These are phyloP conservation scores for Acinonyx jubatus DNA, from an alignment of 2,113 vertebrate species.

Conservation along the genomic window DNA sequence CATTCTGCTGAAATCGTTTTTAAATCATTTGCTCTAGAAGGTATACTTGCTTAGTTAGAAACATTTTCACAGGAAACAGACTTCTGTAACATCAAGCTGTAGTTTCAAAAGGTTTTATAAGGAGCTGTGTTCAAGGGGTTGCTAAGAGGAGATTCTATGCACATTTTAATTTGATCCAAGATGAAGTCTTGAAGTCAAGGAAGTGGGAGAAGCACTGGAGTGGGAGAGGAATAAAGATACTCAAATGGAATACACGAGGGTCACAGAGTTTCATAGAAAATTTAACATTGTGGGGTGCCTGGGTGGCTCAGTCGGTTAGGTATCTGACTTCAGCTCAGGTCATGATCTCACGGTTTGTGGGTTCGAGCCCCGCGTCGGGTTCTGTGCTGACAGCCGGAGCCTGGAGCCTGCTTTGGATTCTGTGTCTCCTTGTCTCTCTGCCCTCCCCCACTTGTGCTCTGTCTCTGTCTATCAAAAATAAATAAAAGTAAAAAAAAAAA, in stretches of 20 bases:
- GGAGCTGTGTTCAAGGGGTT: neutral
- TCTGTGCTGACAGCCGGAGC: too few relatives aligned
- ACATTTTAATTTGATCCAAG: conserved; percentile 28
- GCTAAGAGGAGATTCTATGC: neutral
- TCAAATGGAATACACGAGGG: neutral
- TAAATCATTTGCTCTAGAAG: neutral
- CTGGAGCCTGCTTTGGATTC: too few relatives aligned
- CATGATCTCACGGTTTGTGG: too few relatives aligned
- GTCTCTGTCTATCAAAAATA: too few relatives aligned
- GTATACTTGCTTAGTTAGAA: conserved; percentile 27
- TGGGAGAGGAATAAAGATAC: neutral
- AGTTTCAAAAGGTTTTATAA: conserved; percentile 40
- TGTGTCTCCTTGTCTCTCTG: too few relatives aligned
- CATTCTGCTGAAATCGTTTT: conserved; percentile 53
- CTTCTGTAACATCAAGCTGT: neutral
- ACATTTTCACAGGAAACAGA: conserved; percentile 18
- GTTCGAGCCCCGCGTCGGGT: fast-evolving
- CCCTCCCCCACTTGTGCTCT: too few relatives aligned
- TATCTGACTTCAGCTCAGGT: too few relatives aligned
- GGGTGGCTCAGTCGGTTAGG: too few relatives aligned
- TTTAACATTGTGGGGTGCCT: neutral
- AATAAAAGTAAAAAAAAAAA: too few relatives aligned
- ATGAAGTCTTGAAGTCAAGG: neutral
- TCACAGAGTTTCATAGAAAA: neutral
- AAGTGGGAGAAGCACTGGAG: neutral